These are phyloP conservation scores for Zeugodacus cucurbitae DNA, from an alignment of 1,140 invertebrate species.

Conservation along the genomic window DNA sequence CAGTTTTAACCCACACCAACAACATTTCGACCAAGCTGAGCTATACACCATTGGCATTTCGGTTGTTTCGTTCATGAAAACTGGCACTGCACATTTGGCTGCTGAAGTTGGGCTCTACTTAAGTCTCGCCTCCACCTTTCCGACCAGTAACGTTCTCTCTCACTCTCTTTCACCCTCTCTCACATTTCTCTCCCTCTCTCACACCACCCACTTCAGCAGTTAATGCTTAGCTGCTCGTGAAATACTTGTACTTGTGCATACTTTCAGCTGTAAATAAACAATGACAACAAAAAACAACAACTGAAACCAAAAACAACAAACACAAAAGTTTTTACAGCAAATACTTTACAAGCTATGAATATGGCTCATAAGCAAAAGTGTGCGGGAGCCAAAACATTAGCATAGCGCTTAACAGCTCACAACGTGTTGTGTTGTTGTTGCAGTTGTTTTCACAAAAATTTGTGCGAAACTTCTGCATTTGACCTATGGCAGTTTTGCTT, in stretches of 20 bases:
- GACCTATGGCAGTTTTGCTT: no score
- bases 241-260: slow-evolving; percentile 18
- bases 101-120: background rate
- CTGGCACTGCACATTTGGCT: background rate
- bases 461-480: no score
- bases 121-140: background rate
- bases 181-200: background rate
- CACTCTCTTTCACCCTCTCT: background rate
- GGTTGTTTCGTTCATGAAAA: background rate
- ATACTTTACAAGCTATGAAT: no score
- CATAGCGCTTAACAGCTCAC: background rate
- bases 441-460: no score
- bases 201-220: background rate
- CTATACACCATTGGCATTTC: background rate
- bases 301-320: background rate
- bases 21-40: background rate
- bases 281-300: background rate
- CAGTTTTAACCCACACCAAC: background rate
- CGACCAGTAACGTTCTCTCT: background rate
- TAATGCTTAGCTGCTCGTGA: background rate
- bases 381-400: background rate
- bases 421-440: no score
- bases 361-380: no score
- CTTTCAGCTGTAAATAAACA: slow-evolving; percentile 27
- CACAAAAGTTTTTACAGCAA: background rate